phyloP scores from a whole-genome alignment of 2,113 vertebrate genomes.

The Himantopus leucocephalus region DNA sequence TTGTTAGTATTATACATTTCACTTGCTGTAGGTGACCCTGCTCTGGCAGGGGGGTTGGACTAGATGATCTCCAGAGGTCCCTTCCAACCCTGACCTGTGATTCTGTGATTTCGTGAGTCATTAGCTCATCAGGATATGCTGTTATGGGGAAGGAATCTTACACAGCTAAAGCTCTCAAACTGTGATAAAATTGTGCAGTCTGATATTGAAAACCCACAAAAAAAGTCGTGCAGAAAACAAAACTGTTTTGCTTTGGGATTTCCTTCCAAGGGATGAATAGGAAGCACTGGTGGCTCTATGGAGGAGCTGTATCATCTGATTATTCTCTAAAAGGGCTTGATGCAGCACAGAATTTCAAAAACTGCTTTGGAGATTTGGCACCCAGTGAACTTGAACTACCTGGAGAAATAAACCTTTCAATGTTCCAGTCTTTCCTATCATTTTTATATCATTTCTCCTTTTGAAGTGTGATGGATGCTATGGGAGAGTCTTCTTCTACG shows the following conservation, averaged over 20 bases:
- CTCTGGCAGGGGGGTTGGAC: no score
- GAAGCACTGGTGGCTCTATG: neutral
- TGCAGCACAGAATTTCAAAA: neutral
- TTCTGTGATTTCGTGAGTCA: neutral
- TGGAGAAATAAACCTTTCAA: neutral
- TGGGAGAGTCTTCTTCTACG: neutral
- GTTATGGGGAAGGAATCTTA: neutral
- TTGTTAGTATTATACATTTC: neutral
- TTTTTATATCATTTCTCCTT: neutral
- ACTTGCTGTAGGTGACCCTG: no score
- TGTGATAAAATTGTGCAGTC: neutral
- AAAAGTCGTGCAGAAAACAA: neutral
- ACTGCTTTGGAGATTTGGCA: neutral
- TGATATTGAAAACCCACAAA: neutral
- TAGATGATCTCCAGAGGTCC: no score
- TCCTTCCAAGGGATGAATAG: neutral
- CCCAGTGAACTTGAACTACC: neutral
- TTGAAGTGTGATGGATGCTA: fast-evolving
- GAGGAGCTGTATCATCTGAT: neutral
- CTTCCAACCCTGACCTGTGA: no score
- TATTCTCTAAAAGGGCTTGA: neutral
- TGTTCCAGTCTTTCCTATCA: neutral
- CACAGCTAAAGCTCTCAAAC: neutral
- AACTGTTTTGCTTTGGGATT: neutral
- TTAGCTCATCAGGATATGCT: neutral